Conservation (phyloP, 2,797 vertebrate genomes). For the Acipenser ruthenus region DNA sequence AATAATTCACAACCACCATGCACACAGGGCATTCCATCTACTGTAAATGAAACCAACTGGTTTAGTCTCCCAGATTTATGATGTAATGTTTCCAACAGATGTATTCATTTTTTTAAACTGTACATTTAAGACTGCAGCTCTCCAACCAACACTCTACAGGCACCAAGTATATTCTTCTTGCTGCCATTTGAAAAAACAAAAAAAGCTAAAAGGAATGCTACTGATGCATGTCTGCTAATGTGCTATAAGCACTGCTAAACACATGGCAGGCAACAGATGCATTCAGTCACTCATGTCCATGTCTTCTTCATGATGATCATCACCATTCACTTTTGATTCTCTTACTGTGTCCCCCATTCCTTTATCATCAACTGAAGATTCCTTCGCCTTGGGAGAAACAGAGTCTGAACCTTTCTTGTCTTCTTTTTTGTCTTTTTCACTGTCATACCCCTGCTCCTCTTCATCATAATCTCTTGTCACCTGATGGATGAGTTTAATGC, state of each 20-base stretch:
- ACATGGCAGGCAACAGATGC: too few species aligned
- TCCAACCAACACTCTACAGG: constrained; percentile 26
- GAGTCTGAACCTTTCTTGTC: constrained; percentile 71
- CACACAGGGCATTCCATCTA: constrained; percentile 19
- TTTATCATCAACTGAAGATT: constrained; percentile 54
- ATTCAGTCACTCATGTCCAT: constrained; percentile 87
- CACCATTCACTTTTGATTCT: constrained; percentile 84
- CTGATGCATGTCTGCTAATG: constrained; percentile 27
- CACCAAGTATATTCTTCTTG: constrained; percentile 38
- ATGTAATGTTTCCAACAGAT: constrained; percentile 17
- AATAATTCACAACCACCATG: constrained; percentile 15
- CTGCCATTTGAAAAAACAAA: constrained; percentile 32
- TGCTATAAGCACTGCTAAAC: too few species aligned
- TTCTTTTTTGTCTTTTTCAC: constrained; percentile 80
- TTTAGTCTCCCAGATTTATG: constrained; percentile 28
- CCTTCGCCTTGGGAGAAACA: constrained; percentile 64
- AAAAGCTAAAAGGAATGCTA: constrained; percentile 59
- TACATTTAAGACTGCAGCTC: constrained; percentile 39
- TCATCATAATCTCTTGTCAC: constrained; percentile 93
- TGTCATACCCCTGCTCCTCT: constrained; percentile 93
- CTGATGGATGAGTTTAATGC: constrained; percentile 47
- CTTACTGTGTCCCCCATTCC: constrained; percentile 44
- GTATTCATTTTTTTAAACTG: constrained; percentile 17
- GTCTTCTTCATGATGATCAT: constrained; percentile 82
- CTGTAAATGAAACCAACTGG: constrained; percentile 18